A percentile compares a stretch with the other conserved stretches of the same genome.
Evolutionary conservation across 2,888 invertebrate species (phyloP).

Genomic region (Nomada goodeniana): DNA sequence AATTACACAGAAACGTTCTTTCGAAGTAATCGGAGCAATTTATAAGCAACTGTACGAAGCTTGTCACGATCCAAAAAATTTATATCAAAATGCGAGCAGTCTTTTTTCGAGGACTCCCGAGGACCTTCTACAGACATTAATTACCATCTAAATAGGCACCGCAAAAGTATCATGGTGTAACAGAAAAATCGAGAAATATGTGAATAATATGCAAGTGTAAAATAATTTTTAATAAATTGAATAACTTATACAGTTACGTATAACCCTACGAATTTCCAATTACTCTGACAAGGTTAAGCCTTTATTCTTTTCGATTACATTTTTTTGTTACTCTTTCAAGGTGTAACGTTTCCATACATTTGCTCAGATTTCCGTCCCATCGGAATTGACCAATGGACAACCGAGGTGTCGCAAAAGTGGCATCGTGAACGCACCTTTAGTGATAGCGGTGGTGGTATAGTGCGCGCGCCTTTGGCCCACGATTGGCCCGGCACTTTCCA

Average conservation of each 20-base stretch:
- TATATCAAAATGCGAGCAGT: conserved; percentile 90
- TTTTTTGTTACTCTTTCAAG: neutral
- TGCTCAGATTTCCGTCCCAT: neutral
- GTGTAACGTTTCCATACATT: neutral
- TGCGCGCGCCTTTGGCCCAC: conserved; percentile 57
- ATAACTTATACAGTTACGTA: conserved; percentile 9
- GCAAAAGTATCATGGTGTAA: neutral
- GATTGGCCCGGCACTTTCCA: conserved; percentile 68
- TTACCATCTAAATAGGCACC: conserved; percentile 71
- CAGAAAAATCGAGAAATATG: neutral
- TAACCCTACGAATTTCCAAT: neutral
- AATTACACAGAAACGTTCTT: conserved; percentile 90
- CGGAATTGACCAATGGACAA: conserved; percentile 28
- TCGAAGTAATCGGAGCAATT: conserved; percentile 94
- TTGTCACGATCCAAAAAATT: conserved; percentile 91
- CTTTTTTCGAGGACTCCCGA: conserved; percentile 92
- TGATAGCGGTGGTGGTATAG: conserved; percentile 8
- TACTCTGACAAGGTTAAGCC: neutral
- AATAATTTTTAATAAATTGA: conserved; percentile 58
- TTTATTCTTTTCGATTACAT: conserved; percentile 4
- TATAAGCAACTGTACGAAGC: conserved; percentile 94
- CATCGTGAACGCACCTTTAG: conserved; percentile 49
- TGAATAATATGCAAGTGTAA: conserved; percentile 40
- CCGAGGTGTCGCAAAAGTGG: neutral
- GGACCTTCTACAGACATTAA: conserved; percentile 86